These are phyloP conservation scores for Gymnogyps californianus DNA, from an alignment of 2,113 vertebrate species.

Conservation along the genomic window DNA sequence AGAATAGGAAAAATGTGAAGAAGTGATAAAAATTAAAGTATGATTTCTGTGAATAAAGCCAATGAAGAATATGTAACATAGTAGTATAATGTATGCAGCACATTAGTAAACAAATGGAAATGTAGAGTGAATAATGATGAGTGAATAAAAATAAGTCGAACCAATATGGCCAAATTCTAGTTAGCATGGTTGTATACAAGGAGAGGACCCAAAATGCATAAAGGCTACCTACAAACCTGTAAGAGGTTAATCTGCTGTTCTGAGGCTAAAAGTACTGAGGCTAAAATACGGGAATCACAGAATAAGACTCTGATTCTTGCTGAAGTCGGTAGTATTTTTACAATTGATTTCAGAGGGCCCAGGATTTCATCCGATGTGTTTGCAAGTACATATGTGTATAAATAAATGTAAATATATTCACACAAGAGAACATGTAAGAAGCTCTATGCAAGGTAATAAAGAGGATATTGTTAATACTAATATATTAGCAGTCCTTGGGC, in stretches of 20 bases:
- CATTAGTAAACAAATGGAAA: background rate
- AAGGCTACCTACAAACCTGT: background rate
- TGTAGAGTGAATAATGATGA: background rate
- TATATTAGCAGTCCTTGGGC: constrained; percentile 18
- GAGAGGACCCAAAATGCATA: background rate
- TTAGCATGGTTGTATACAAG: background rate
- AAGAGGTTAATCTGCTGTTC: background rate
- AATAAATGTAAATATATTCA: constrained; percentile 25
- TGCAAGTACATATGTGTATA: background rate
- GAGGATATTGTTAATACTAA: constrained; percentile 30
- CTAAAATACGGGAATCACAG: background rate
- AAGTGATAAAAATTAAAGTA: background rate
- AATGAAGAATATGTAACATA: background rate
- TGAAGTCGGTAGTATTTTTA: background rate
- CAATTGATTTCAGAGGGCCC: background rate
- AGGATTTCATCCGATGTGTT: background rate
- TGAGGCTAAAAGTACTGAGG: background rate
- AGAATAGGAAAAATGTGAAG: background rate
- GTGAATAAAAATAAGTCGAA: background rate
- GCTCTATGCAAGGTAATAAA: constrained; percentile 1
- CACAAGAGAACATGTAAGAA: background rate
- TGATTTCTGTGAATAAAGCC: background rate
- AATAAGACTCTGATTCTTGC: background rate
- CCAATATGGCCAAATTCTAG: background rate
- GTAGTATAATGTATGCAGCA: background rate